A percentile compares a stretch with the other conserved stretches of the same genome.
Conservation (phyloP, 64 coral and sea anemone species). For the Pachyseris speciosa region DNA sequence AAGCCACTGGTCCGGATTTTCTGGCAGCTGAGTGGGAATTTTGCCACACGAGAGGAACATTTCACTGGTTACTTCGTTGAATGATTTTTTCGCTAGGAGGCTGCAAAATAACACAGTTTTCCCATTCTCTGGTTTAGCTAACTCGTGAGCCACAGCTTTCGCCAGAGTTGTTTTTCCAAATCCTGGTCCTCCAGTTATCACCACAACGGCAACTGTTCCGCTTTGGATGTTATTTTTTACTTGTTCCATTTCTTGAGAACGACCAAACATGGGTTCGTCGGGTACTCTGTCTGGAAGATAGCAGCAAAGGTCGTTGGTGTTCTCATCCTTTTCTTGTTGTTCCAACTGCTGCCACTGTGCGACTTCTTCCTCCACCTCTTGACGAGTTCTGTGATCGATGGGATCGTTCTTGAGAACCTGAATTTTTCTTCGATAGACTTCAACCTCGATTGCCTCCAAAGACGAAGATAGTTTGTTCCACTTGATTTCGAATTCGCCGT, state of each 20-base stretch:
- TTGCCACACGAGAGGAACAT: constrained; percentile 10
- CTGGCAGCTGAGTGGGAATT: not conserved
- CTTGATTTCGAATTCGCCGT: no score
- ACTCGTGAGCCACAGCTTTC: constrained; percentile 16
- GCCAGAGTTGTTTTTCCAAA: constrained; percentile 69
- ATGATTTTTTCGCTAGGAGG: constrained; percentile 1
- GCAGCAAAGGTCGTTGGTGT: not conserved
- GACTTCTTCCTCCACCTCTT: not conserved
- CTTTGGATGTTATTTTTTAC: not conserved
- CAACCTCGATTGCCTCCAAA: no score
- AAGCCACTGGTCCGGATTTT: constrained; percentile 6
- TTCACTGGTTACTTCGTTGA: not conserved
- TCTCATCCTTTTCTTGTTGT: not conserved
- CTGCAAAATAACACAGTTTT: constrained; percentile 7
- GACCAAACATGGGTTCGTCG: constrained; percentile 10
- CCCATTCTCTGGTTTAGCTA: not conserved
- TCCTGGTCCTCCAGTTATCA: constrained; percentile 61
- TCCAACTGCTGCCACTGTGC: not conserved
- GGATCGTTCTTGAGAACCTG: no score
- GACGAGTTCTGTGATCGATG: not conserved
- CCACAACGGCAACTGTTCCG: not conserved
- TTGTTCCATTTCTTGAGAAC: not conserved
- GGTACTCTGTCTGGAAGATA: not conserved
- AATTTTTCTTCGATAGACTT: no score
- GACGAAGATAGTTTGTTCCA: no score